Percentiles rank a stretch among this genome's conserved stretches.
phyloP scores from a whole-genome alignment of 2,888 invertebrate genomes.

The Xestia ashworthii region DNA sequence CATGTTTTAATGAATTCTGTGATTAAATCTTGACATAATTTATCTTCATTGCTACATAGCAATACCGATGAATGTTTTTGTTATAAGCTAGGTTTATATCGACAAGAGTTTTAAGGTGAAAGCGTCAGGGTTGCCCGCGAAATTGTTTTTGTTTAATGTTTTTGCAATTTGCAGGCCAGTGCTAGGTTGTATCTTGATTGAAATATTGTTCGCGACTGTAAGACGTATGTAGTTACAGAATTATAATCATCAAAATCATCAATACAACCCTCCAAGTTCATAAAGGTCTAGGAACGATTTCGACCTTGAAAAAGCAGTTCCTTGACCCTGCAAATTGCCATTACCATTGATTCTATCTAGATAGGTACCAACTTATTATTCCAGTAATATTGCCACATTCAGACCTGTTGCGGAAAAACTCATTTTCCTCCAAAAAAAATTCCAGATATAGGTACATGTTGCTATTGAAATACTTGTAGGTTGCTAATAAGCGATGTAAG shows the following conservation, averaged over 20 bases:
- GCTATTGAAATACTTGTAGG: background rate
- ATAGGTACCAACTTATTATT: background rate
- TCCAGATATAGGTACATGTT: background rate
- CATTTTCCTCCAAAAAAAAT: background rate
- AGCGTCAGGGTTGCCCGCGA: no score
- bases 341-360: background rate
- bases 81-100: background rate
- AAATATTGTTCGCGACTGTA: no score
- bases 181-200: no score
- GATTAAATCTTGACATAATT: slow-evolving; percentile 31
- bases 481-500: background rate
- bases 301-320: no score
- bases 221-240: no score
- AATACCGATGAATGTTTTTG: background rate
- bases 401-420: background rate
- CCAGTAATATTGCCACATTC: background rate
- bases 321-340: no score
- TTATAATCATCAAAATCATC: no score
- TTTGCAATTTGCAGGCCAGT: no score
- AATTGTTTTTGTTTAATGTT: no score
- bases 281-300: no score
- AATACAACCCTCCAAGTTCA: no score
- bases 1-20: slow-evolving; percentile 38
- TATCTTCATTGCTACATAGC: slow-evolving; percentile 1
- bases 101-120: background rate